These are phyloP conservation scores for Daktulosphaira vitifoliae DNA, from an alignment of 1,140 invertebrate genomes.

Conservation along the genomic window DNA sequence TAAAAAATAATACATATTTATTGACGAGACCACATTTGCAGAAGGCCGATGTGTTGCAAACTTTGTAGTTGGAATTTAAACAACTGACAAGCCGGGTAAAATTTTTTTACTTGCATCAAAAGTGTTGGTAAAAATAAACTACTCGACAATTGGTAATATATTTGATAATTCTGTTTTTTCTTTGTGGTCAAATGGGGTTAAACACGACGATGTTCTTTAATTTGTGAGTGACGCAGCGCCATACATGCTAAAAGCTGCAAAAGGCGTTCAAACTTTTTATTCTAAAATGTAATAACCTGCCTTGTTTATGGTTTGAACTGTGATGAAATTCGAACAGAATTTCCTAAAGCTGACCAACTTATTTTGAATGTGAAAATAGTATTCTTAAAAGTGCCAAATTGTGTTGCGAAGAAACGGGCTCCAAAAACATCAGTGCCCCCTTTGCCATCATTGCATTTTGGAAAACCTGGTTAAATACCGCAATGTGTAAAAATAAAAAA, in stretches of 20 bases:
- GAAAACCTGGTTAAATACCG: not conserved
- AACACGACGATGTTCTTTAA: not conserved
- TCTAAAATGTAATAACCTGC: not conserved
- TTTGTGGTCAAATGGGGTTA: not conserved
- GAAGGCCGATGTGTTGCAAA: no score
- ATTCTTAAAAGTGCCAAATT: not conserved
- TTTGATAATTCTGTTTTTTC: not conserved
- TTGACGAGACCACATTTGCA: no score
- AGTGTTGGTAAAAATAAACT: not conserved
- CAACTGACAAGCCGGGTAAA: no score
- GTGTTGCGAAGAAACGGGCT: not conserved
- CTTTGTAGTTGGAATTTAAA: no score
- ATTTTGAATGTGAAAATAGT: slow-evolving; percentile 4
- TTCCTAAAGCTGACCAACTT: not conserved
- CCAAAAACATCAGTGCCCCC: not conserved
- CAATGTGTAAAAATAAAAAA: not conserved
- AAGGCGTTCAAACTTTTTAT: slow-evolving; percentile 3
- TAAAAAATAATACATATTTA: no score
- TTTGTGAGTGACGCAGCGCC: slow-evolving; percentile 12
- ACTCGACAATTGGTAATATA: not conserved
- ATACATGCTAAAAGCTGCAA: slow-evolving; percentile 18
- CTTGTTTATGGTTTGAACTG: not conserved
- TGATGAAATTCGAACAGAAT: slow-evolving; percentile 5
- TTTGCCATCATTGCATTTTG: not conserved
- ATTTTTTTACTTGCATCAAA: no score